Evolutionary conservation across 2,113 vertebrate genomes (phyloP).

Genomic region (Ptyas mucosa): DNA sequence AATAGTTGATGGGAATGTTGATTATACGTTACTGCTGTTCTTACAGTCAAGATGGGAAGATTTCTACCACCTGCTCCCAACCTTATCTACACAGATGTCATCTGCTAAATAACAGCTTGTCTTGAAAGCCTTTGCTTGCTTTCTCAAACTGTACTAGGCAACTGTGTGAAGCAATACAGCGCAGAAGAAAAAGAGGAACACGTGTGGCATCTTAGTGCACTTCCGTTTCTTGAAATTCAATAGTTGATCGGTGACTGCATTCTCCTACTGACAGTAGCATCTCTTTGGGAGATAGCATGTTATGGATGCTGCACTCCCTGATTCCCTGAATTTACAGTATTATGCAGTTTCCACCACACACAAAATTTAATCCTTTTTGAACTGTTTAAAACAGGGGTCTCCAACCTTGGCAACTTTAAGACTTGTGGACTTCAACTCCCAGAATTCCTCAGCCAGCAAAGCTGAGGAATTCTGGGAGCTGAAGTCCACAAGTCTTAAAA

Average conservation of each 20-base stretch:
- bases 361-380: not conserved
- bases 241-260: constrained; percentile 26
- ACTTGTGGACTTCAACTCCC: too few species aligned
- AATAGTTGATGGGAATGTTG: not conserved
- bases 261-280: fast-evolving
- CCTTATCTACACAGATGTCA: not conserved
- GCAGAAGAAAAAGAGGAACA: constrained; percentile 42
- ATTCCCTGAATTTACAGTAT: not conserved
- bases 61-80: not conserved
- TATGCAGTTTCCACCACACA: not conserved
- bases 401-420: too few species aligned
- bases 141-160: not conserved
- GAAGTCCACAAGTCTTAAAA: too few species aligned
- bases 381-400: not conserved
- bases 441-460: too few species aligned
- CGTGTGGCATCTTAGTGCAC: constrained; percentile 35
- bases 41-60: not conserved
- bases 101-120: constrained; percentile 33
- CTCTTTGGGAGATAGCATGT: not conserved
- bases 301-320: not conserved
- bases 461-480: too few species aligned
- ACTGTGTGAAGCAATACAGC: constrained; percentile 38
- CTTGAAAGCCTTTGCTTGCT: not conserved
- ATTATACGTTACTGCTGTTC: not conserved
- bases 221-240: constrained; percentile 23